Base-by-base conservation (phyloP, 2,888 invertebrate species). In the Idaea biselata region DNA sequence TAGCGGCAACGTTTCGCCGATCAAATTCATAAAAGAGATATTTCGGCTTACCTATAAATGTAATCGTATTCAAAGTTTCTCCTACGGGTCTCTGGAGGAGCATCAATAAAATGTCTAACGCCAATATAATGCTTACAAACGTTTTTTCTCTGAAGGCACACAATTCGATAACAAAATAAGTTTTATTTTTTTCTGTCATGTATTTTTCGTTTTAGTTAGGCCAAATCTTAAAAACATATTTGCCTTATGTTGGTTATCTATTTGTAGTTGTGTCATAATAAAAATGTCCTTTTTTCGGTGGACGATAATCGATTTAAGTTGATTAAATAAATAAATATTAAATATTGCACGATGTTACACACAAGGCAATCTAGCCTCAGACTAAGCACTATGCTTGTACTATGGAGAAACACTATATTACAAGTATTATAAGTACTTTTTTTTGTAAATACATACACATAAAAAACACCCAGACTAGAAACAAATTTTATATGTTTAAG, bases 81-180 rank as follows among this genome's bases (percentile, higher is more conserved):
- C 68, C 58, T 62, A 61, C 63, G 18, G 58, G 63, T 62, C 72
- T 63, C 72, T 59, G 32, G 70, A 68, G 71, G 68, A 64, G 63
- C 66, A 72, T 68, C 71, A 70, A 72, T 72, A 70, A 72, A 69
- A 70, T 67, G 68, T 68, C 70, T 70, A 68, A 68, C 68, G 67
- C 63, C 68, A 63, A 66, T 64, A 63, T 67, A 65, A 69, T 65
- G 67, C 65, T 59, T 68, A 68, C 68, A 70, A 71, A 68, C 65
- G 69, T 58, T 68, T 63, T 44, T 65, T 59, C 63, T 69, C 62
- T 65, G 68, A 67, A 63, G 63, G 63, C 71, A 65, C 60, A 66
- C 66, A 68, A 68, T 66, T 68, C 59, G 56, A 65, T 64, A 60
- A n/a, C n/a, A 60, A 65, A 64, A 68, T 65, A 67, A 66, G 60